Evolutionary conservation across 2,888 invertebrate species (phyloP).

Genomic region (Allophyes oxyacanthae): DNA sequence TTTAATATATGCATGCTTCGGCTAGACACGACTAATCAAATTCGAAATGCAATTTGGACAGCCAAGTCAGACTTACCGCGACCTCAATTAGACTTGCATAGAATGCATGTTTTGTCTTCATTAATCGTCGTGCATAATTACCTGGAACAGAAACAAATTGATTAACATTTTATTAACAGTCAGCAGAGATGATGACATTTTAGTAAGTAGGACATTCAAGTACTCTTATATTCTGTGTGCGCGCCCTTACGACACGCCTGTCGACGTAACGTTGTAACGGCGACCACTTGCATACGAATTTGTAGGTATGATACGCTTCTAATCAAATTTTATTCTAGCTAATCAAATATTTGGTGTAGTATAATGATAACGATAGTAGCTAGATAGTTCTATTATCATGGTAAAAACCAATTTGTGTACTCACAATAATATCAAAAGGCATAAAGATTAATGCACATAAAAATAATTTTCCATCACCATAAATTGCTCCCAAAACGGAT

Average conservation of each 20-base stretch:
- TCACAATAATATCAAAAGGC: too few relatives aligned
- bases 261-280: constrained; percentile 68
- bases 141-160: constrained; percentile 73
- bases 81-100: constrained; percentile 15
- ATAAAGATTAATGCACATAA: too few relatives aligned
- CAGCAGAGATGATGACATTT: constrained; percentile 72
- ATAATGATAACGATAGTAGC: too few relatives aligned
- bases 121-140: constrained; percentile 60
- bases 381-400: too few relatives aligned
- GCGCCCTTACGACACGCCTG: constrained; percentile 78
- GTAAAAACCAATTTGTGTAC: too few relatives aligned
- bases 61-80: constrained; percentile 28
- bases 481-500: too few relatives aligned
- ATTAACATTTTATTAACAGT: constrained; percentile 64
- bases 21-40: constrained; percentile 7
- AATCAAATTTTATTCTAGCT: constrained; percentile 41
- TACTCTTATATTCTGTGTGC: constrained; percentile 68
- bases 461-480: too few relatives aligned
- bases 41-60: constrained; percentile 20
- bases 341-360: constrained; percentile 30
- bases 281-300: constrained; percentile 57
- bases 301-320: constrained; percentile 32
- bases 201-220: constrained; percentile 69
- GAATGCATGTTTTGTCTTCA: constrained; percentile 17
- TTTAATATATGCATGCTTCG: background rate